A percentile compares a stretch with the other conserved stretches of the same genome.
Conservation (phyloP, 2,797 vertebrate genomes). For the Argya squamiceps region DNA sequence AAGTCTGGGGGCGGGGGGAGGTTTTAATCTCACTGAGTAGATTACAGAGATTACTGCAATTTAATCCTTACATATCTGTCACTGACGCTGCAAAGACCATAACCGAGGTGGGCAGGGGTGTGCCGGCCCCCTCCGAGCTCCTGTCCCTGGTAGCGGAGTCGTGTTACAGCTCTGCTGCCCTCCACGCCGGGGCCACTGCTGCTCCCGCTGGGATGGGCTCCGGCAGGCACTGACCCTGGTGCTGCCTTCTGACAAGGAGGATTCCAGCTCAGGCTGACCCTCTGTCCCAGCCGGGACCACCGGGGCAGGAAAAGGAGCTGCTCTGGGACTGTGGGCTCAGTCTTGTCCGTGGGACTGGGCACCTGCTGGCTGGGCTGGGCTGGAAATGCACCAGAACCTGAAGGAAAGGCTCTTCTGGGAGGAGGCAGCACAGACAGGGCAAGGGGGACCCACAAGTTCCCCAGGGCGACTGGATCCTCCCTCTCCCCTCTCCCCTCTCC, state of each 20-base stretch:
- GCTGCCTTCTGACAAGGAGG: not conserved
- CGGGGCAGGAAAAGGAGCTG: not conserved
- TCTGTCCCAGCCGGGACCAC: accelerated
- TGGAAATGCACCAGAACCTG: not conserved
- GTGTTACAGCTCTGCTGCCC: not conserved
- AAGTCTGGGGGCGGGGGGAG: not conserved
- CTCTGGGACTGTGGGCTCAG: not conserved
- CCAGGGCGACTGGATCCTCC: accelerated
- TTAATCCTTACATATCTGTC: conserved; percentile 73
- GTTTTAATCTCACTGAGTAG: conserved; percentile 72
- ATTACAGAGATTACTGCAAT: conserved; percentile 71
- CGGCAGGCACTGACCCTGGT: accelerated
- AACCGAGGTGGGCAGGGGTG: not conserved
- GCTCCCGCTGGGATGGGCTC: accelerated
- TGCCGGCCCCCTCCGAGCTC: accelerated
- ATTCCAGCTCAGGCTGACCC: accelerated
- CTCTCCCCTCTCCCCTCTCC: not conserved
- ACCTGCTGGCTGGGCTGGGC: not conserved
- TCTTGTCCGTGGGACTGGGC: not conserved
- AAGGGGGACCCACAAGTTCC: not conserved
- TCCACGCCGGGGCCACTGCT: accelerated
- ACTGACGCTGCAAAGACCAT: conserved; percentile 72
- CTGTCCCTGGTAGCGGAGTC: accelerated
- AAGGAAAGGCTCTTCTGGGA: not conserved
- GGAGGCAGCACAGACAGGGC: not conserved